Evolutionary conservation across 2,797 vertebrate species (phyloP).

Genomic region (Aratinga solstitialis): DNA sequence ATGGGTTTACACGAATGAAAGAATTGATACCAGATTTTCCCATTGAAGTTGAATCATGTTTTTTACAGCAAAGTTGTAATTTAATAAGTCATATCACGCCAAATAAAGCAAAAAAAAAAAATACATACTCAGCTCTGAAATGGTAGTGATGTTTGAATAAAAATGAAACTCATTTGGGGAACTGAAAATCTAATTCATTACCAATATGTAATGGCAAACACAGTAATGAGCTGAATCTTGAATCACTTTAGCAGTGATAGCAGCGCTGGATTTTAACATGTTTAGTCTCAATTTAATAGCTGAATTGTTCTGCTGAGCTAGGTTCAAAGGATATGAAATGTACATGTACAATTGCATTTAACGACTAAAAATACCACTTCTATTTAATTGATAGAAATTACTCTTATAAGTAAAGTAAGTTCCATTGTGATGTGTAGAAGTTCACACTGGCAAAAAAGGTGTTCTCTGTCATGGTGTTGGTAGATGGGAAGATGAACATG

Average conservation of each 20-base stretch:
- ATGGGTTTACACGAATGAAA: not conserved
- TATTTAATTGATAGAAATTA: not conserved
- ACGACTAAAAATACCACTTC: not conserved
- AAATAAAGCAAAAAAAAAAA: not conserved
- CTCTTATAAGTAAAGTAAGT: not conserved
- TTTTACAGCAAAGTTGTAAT: not conserved
- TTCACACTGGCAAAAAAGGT: not conserved
- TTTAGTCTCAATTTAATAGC: not conserved
- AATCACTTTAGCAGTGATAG: not conserved
- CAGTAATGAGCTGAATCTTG: not conserved
- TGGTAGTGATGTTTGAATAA: not conserved
- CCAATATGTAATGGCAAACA: not conserved
- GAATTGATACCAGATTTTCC: not conserved
- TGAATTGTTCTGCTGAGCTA: not conserved
- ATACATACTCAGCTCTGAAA: not conserved
- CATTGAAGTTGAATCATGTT: not conserved
- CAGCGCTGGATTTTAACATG: not conserved
- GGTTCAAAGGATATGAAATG: not conserved
- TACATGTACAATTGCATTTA: not conserved
- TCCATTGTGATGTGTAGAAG: fast-evolving
- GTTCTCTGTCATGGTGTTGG: not conserved
- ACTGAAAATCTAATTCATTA: not conserved
- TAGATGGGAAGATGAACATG: no score
- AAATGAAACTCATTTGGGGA: not conserved
- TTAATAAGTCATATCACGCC: not conserved